Base-by-base conservation (phyloP, 1,140 invertebrate genomes). In the Saxidomus purpurata region DNA sequence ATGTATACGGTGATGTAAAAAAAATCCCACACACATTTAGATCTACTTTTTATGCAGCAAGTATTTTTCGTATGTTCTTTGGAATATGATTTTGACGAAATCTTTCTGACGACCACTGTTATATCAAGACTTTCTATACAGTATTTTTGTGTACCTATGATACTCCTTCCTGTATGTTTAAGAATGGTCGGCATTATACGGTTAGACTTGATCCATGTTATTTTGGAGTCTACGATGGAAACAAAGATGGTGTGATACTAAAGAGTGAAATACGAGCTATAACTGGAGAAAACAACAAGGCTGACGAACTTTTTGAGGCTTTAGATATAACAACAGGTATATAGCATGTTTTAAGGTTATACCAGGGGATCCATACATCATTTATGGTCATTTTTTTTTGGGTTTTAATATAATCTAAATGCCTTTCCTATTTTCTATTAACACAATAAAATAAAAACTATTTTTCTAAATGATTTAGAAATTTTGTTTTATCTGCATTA, bases 251-350 rank as follows among this genome's bases (percentile, higher is more conserved):
- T 19, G 19, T 40, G 22, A 74, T 74, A 38, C 1, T 31, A n/a
- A 40, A 40, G 69, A n/a, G 40, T 25, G 69, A 74, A 74, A 47
- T 74, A 19, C 69, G 8, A 3, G 36, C 3, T 9, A 74, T 74
- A 74, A 40, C 40, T 47, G 69, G 36, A 74, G 9, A 38, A 1
- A 22, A 74, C 9, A 47, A 6, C 2, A 40, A 22, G 40, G 69
- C 40, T 40, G 40, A 40, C 2, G 40, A 74, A 19, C 36, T 74
- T 1, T 74, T 74, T 28, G 22, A 40, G 40, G 34, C 69, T 43
- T 47, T 74, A 40, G 69, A 74, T 47, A 74, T 74, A 19, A 74
- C 69, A 74, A 74, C 69, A 74, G 69, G 69, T 74, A 15, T 17
- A 36, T 40, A 34, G 31, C 28, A 19, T 31, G 28, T 67, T 19